Conservation (phyloP, 1,140 invertebrate genomes). For the Nasonia longicornis region DNA sequence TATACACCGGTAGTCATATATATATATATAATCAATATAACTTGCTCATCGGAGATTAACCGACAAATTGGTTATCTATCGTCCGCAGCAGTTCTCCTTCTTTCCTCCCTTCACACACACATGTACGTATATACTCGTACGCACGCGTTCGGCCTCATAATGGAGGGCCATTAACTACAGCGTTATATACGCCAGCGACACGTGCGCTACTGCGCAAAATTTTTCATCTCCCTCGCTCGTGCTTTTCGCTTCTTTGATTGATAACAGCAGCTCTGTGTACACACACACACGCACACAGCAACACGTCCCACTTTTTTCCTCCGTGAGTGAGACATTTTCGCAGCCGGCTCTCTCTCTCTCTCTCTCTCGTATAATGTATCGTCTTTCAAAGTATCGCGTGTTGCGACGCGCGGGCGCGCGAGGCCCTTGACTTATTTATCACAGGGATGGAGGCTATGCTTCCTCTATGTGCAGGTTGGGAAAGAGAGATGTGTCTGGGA, state of each 20-base stretch:
- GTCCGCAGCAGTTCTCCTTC: not conserved
- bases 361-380: constrained; percentile 28
- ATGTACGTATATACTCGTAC: not conserved
- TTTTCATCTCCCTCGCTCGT: constrained; percentile 31
- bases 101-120: not conserved
- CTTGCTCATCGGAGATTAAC: not conserved
- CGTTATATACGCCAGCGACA: constrained; percentile 21
- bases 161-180: constrained; percentile 30
- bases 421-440: constrained; percentile 42
- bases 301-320: not conserved
- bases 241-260: constrained; percentile 23
- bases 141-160: constrained; percentile 9
- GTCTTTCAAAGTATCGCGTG: constrained; percentile 37
- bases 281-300: not conserved
- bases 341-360: not conserved
- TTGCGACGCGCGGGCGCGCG: constrained; percentile 7
- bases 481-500: constrained; percentile 6
- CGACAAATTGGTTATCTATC: constrained; percentile 39
- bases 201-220: constrained; percentile 26
- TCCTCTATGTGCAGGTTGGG: not conserved
- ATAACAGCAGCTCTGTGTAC: constrained; percentile 3
- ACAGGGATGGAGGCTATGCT: not conserved
- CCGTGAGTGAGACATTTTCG: constrained; percentile 9
- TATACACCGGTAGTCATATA: too few relatives aligned
- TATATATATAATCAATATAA: not conserved